Base-by-base conservation (phyloP, 2,797 vertebrate species). In the Gadopsis bispinosus region DNA sequence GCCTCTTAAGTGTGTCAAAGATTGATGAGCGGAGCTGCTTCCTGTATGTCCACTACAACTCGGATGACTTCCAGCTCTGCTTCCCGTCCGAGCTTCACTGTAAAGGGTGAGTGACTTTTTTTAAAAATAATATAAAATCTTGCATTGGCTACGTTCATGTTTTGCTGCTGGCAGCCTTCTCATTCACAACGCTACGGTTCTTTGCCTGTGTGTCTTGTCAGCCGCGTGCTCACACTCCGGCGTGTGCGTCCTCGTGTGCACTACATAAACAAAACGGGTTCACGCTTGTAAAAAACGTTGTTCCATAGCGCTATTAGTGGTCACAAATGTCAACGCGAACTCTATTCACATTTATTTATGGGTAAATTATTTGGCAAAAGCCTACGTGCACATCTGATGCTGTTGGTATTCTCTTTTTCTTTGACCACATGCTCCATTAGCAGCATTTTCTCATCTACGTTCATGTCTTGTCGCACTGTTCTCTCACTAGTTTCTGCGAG, bases 1-100 rank as follows among this genome's bases (percentile, higher is more conserved):
- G 5, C 47, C 39, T 55, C 48, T 29, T 4, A 91, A 98, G 97
- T 65, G 92, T 91, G 67, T 98, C 96, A 64, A 98, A 97, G 87
- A 92, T 92, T 0, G 97, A 98, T 0, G 96, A 96, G 79, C 94
- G 97, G 26, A 96, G 96, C 92, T 98, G 97, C 85, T 98, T 98
- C 89, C 96, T 98, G 60, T 98, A 97, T 0, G 95, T 96, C 39
- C 91, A 94, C 51, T 96, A 96, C 53, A 95, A 95, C 7, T 97
- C 95, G 0, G 96, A 98, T 83, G 96, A 98, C 83, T 96, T 97
- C 91, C 97, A 98, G 93, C 92, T 98, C 66, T 98, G 94, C 86
- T 98, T 98, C 87, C 96, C 97, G 64, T 96, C 96, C 0, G 93
- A 95, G 41, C 89, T 93, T 72, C 97, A 97, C 86, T 97, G 97